Evolutionary conservation across 1,140 invertebrate species (phyloP).

Genomic region (Drosophila pectinifera): DNA sequence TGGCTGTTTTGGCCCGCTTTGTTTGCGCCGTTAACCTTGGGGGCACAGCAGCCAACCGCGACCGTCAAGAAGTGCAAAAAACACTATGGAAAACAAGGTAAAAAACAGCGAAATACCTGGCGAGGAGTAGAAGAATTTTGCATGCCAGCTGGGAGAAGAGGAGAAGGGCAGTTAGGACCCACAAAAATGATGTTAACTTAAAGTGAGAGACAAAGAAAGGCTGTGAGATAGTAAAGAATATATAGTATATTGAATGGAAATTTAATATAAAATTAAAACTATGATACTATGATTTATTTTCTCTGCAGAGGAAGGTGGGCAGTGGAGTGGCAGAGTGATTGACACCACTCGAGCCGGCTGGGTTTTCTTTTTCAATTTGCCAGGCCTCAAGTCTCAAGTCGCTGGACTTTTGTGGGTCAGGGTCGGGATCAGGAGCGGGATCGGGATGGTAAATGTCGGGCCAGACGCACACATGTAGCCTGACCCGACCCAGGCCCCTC

Average conservation of each 20-base stretch:
- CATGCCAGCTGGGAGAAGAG: constrained; percentile 50
- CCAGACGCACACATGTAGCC: constrained; percentile 26
- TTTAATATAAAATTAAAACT: too few relatives aligned
- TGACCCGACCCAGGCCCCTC: constrained; percentile 30
- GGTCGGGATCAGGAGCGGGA: constrained; percentile 61
- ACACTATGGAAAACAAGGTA: constrained; percentile 7
- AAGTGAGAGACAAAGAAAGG: not conserved
- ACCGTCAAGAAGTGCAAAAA: constrained; percentile 52
- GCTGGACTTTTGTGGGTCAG: constrained; percentile 71
- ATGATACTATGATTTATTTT: too few relatives aligned
- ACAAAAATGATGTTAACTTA: not conserved
- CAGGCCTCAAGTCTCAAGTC: not conserved
- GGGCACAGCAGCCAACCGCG: constrained; percentile 68
- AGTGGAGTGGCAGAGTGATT: constrained; percentile 71
- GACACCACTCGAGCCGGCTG: constrained; percentile 36
- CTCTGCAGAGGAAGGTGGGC: not conserved
- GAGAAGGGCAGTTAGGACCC: constrained; percentile 1
- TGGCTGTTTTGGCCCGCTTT: constrained; percentile 60
- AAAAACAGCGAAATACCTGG: constrained; percentile 33
- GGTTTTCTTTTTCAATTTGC: constrained; percentile 53
- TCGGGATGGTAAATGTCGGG: constrained; percentile 75
- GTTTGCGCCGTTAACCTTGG: constrained; percentile 79
- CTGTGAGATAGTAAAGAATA: not conserved
- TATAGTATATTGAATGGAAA: too few relatives aligned
- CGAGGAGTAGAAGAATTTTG: constrained; percentile 44